These are phyloP conservation scores for Erpornis zantholeuca DNA, from an alignment of 2,113 vertebrate species.

Conservation along the genomic window DNA sequence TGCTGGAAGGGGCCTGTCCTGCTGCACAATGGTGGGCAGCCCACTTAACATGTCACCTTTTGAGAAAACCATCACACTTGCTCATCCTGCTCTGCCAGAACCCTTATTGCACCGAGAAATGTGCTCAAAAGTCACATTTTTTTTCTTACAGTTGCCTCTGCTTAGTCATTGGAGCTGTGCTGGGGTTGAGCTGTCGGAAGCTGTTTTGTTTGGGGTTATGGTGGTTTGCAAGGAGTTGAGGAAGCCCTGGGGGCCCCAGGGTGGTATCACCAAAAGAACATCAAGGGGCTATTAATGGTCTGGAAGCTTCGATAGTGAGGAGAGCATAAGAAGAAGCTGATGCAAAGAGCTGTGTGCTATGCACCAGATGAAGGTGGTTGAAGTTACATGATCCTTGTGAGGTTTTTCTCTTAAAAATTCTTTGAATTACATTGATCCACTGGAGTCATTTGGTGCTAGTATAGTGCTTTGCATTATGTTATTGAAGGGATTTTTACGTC, in stretches of 20 bases:
- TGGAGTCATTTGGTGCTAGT: background rate
- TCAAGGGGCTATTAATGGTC: background rate
- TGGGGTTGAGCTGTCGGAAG: background rate
- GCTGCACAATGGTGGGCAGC: background rate
- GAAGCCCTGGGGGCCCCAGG: background rate
- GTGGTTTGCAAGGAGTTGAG: background rate
- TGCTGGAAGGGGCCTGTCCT: background rate
- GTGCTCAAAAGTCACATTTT: background rate
- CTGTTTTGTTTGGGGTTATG: background rate
- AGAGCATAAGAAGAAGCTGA: background rate
- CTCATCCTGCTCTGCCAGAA: background rate
- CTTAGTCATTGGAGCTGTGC: background rate
- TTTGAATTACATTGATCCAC: background rate
- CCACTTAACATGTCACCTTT: background rate
- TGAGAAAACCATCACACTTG: background rate
- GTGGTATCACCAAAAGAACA: background rate
- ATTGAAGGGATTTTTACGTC: background rate
- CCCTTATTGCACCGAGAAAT: background rate
- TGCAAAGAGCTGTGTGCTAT: background rate
- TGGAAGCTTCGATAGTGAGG: background rate
- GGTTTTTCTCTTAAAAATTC: background rate
- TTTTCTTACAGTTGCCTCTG: background rate
- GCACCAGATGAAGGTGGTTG: background rate
- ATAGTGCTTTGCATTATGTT: background rate
- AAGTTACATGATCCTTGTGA: background rate